These are phyloP conservation scores for Paragorgia papillata DNA, from an alignment of 92 coral and sea anemone genomes.

Conservation along the genomic window DNA sequence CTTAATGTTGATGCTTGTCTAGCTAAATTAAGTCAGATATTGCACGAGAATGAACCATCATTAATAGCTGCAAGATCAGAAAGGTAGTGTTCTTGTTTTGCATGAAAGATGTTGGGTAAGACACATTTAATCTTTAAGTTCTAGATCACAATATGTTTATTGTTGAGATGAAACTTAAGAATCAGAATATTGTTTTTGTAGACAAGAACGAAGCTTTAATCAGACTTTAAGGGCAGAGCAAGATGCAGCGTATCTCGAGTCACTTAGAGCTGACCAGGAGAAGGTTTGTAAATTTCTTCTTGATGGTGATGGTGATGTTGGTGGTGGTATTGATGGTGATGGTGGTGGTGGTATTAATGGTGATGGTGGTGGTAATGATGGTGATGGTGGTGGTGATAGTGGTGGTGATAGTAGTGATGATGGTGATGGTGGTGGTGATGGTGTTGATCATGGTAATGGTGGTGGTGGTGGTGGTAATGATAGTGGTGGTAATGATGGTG, in stretches of 20 bases:
- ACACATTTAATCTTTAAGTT: no score
- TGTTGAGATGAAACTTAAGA: no score
- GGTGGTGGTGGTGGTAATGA: not conserved
- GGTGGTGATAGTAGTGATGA: not conserved
- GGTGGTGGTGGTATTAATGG: not conserved
- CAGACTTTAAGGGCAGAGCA: slow-evolving; percentile 94
- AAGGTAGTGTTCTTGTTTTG: no score
- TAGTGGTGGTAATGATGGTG: not conserved
- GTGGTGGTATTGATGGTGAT: not conserved
- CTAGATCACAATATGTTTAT: no score
- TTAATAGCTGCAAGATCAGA: slow-evolving; percentile 90
- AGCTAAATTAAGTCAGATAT: slow-evolving; percentile 73
- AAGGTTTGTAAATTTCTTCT: slow-evolving; percentile 61
- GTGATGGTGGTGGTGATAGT: not conserved
- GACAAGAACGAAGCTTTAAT: slow-evolving; percentile 86
- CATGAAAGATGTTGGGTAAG: no score
- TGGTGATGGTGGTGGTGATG: not conserved
- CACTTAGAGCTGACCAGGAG: slow-evolving; percentile 93
- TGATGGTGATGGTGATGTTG: not conserved
- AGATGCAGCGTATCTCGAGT: slow-evolving; percentile 84
- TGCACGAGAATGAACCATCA: slow-evolving; percentile 87
- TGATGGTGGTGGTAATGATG: slow-evolving; percentile 4
- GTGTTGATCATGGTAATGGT: not conserved
- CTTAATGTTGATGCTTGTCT: slow-evolving; percentile 85
- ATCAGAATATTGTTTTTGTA: no score